Evolutionary conservation across 2,888 invertebrate genomes (phyloP), one percentile per base, ranked within the genome.

Genomic region (Eueremaeus valkanovi): DNA sequence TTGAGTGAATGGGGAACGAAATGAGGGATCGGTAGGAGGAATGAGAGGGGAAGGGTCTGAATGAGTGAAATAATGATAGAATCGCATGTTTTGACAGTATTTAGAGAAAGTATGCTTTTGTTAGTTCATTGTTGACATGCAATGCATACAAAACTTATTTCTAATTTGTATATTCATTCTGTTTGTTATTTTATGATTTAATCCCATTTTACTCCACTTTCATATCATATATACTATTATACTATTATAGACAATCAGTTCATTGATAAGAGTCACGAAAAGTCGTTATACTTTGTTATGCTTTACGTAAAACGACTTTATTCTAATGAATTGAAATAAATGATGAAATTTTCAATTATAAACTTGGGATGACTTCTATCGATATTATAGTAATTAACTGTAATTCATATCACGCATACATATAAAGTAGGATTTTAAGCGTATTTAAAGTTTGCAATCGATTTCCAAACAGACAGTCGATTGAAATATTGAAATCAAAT

Each of bases 11-110:
- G 61, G 33, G 63, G 11, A 6, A 63, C 3, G 51, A n/a, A 73
- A 58, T 27, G 55, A 42, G 73, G 51, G 61, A 63, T 36, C 49
- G 63, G 11, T 11, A 72, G 72, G n/a, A 40, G n/a, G 45, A 45
- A 18, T 18, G 45, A 49, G 45, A 49, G 49, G 49, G 49, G 21
- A n/a, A 16, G 13, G 33, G 13, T 3, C 16, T 45, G 3, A 18
- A 36, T 36, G 45, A 45, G 45, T 33, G 63, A 63, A 63, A 31
- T 63, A 63, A 63, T 63, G 63, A 33, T 18, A 3, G 13, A 63
- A 63, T 63, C 11, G 63, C 63, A 63, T 63, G 63, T 31, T 63
- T 63, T 63, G 33, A 18, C 27, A 63, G 16, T 31, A 63, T 63
- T 63, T 63, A 63, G 33, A 63, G 31, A 27, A 55, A 63, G 33